phyloP scores from a whole-genome alignment of 2,888 invertebrate genomes.

The Chironomus riparius region DNA sequence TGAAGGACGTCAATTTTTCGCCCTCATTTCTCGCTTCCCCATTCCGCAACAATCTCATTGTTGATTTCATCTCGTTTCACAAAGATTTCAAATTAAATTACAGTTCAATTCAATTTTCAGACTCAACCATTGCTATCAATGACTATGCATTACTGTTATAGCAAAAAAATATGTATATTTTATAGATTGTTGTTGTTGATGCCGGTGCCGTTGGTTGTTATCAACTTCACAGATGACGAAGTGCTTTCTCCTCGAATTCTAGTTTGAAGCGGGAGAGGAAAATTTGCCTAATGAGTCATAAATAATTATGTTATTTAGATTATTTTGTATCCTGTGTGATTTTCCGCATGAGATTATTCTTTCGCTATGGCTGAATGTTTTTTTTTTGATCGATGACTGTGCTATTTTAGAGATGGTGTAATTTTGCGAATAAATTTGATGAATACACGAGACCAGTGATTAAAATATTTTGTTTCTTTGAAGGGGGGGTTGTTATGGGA shows the following conservation, averaged over 20 bases:
- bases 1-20: too few relatives aligned
- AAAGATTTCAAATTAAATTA: not conserved
- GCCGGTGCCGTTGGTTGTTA: not conserved
- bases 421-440: too few relatives aligned
- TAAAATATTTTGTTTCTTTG: too few relatives aligned
- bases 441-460: too few relatives aligned
- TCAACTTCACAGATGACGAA: slow-evolving; percentile 13
- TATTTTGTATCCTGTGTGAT: too few relatives aligned
- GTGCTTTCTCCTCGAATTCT: not conserved
- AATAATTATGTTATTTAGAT: not conserved
- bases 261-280: not conserved
- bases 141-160: not conserved
- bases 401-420: too few relatives aligned
- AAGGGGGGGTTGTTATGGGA: too few relatives aligned
- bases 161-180: not conserved
- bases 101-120: not conserved
- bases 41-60: not conserved
- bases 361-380: too few relatives aligned
- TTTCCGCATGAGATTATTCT: too few relatives aligned
- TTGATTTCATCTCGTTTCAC: not conserved
- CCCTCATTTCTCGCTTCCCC: not conserved
- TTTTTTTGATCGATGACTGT: too few relatives aligned
- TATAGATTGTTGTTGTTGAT: not conserved
- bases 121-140: not conserved
- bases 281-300: slow-evolving; percentile 21